These are phyloP conservation scores for Caenorhabditis brenneri DNA, from an alignment of 1,140 invertebrate genomes.

Conservation along the genomic window DNA sequence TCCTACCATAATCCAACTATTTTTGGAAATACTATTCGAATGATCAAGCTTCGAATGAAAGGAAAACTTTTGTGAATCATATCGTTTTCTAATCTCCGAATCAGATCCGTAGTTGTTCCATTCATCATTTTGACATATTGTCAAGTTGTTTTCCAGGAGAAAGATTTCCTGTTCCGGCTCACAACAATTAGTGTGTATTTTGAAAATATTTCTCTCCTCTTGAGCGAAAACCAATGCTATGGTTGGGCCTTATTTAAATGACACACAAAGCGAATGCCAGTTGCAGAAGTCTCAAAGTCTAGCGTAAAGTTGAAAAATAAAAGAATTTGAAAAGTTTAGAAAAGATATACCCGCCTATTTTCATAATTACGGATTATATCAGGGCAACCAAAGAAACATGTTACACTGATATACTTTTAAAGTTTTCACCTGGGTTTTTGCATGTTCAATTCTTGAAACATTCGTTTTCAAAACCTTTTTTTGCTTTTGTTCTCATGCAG, in stretches of 20 bases:
- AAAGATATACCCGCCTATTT: neutral
- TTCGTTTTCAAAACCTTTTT: neutral
- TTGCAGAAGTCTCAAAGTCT: neutral
- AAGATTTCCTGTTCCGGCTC: neutral
- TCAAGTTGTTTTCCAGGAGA: neutral
- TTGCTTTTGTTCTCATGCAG: neutral
- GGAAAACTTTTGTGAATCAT: neutral
- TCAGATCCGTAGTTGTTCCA: neutral
- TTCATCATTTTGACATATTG: conserved; percentile 3
- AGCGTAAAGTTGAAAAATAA: neutral
- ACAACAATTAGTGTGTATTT: neutral
- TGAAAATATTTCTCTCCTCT: neutral
- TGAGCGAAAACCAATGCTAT: neutral
- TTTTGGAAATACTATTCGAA: neutral
- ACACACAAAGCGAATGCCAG: neutral
- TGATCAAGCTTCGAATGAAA: neutral
- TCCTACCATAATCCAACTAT: neutral
- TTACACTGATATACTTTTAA: neutral
- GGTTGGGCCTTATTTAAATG: neutral
- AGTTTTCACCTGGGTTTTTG: neutral
- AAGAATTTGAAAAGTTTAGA: neutral
- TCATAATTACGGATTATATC: neutral
- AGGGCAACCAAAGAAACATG: neutral
- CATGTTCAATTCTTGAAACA: neutral
- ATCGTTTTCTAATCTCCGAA: neutral